Conservation (phyloP, 2,797 vertebrate genomes). For the Tadarida brasiliensis region DNA sequence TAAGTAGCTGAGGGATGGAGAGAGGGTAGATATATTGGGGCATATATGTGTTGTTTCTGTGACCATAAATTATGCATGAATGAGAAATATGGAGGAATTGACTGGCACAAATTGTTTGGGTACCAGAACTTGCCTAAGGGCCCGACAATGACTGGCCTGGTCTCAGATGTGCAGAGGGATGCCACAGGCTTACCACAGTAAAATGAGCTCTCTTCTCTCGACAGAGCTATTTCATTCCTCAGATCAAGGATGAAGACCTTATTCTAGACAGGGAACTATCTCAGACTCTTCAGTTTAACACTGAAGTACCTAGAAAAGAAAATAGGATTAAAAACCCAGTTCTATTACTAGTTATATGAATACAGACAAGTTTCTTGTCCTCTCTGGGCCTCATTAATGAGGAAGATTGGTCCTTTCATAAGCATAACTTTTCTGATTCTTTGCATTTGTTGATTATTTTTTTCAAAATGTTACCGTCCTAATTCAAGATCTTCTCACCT, state of each 20-base stretch:
- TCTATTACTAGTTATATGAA: neutral
- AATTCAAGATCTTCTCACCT: neutral
- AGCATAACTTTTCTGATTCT: neutral
- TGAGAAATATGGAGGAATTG: neutral
- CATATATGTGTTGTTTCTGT: neutral
- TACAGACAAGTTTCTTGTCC: neutral
- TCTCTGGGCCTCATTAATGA: neutral
- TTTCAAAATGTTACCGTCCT: neutral
- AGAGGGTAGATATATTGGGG: neutral
- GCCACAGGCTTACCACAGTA: neutral
- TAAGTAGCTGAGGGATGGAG: neutral
- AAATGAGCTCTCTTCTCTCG: neutral
- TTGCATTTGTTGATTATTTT: neutral
- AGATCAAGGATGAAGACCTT: neutral
- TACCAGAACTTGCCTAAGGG: neutral
- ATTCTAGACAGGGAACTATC: neutral
- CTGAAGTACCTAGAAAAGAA: neutral
- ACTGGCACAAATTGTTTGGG: neutral
- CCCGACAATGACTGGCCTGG: neutral
- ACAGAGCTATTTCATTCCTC: neutral
- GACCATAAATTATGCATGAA: neutral
- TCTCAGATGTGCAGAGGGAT: neutral
- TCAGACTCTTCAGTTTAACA: neutral
- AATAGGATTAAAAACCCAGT: neutral
- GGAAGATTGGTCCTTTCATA: neutral